phyloP scores from a whole-genome alignment of 1,140 invertebrate species.

The Drosophila sturtevanti region DNA sequence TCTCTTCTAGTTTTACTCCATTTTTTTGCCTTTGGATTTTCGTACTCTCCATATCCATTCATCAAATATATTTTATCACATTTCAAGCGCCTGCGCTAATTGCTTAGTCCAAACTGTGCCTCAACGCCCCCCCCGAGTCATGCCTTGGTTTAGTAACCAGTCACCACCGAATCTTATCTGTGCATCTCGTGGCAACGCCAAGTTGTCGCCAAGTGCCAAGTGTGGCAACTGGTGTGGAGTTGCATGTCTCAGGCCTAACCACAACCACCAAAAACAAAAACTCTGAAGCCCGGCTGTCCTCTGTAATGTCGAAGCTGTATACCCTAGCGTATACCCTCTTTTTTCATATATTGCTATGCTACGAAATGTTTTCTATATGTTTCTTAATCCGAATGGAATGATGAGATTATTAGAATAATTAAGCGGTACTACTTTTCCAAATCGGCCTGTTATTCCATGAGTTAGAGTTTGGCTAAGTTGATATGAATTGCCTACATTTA shows the following conservation, averaged over 20 bases:
- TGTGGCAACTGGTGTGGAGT: constrained; percentile 38
- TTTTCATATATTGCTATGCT: too few relatives aligned
- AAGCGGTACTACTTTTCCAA: too few relatives aligned
- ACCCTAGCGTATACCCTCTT: too few relatives aligned
- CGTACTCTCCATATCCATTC: constrained; percentile 63
- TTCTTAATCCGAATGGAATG: too few relatives aligned
- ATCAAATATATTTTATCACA: constrained; percentile 78
- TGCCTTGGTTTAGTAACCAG: constrained; percentile 58
- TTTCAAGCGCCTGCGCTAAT: constrained; percentile 72
- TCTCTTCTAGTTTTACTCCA: too few relatives aligned
- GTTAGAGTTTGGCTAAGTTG: too few relatives aligned
- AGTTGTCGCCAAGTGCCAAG: constrained; percentile 66
- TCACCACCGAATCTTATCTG: constrained; percentile 77
- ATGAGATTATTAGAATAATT: too few relatives aligned
- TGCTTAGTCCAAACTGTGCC: constrained; percentile 44
- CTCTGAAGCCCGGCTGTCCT: too few relatives aligned
- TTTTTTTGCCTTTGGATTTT: neutral
- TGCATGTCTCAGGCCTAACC: constrained; percentile 27
- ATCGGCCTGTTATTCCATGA: too few relatives aligned
- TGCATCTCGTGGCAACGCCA: constrained; percentile 72
- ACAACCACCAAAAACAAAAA: constrained; percentile 27
- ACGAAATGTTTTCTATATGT: too few relatives aligned
- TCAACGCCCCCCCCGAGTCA: constrained; percentile 21
- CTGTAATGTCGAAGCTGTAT: too few relatives aligned
- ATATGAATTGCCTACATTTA: too few relatives aligned